phyloP scores from a whole-genome alignment of 2,797 vertebrate species.

The Salmo trutta region DNA sequence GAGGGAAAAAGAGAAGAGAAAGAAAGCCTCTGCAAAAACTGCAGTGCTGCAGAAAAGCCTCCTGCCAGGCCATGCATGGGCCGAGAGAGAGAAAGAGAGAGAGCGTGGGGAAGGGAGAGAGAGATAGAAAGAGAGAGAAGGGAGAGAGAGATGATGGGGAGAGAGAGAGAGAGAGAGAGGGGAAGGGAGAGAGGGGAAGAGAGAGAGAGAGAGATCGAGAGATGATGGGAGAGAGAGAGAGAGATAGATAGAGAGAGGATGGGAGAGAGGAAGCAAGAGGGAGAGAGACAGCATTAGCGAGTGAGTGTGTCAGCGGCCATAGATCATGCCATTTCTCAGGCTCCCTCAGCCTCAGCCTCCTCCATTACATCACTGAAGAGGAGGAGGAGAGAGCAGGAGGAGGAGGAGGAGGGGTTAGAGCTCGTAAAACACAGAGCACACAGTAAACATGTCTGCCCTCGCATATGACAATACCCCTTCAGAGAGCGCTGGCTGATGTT shows the following conservation, averaged over 20 bases:
- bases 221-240: background rate
- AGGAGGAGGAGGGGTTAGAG: slow-evolving; percentile 60
- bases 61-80: background rate
- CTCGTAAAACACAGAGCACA: slow-evolving; percentile 86
- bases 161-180: slow-evolving; percentile 19
- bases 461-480: slow-evolving; percentile 85
- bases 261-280: slow-evolving; percentile 10
- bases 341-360: slow-evolving; percentile 62
- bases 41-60: no score
- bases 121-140: background rate
- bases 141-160: no score
- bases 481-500: slow-evolving; percentile 83
- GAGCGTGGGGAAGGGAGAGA: no score
- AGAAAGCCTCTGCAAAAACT: no score
- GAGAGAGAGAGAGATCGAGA: background rate
- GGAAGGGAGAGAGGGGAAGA: slow-evolving; percentile 41
- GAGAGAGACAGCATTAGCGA: slow-evolving; percentile 70
- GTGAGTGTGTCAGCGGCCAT: slow-evolving; percentile 76
- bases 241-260: slow-evolving; percentile 9
- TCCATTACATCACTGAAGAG: slow-evolving; percentile 83
- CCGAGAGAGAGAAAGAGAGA: slow-evolving; percentile 14
- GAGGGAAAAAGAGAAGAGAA: background rate
- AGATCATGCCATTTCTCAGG: slow-evolving; percentile 85
- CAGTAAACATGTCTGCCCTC: slow-evolving; percentile 89
- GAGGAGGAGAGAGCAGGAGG: slow-evolving; percentile 57